phyloP scores from a whole-genome alignment of 2,113 vertebrate species.

The Pao palembangensis region DNA sequence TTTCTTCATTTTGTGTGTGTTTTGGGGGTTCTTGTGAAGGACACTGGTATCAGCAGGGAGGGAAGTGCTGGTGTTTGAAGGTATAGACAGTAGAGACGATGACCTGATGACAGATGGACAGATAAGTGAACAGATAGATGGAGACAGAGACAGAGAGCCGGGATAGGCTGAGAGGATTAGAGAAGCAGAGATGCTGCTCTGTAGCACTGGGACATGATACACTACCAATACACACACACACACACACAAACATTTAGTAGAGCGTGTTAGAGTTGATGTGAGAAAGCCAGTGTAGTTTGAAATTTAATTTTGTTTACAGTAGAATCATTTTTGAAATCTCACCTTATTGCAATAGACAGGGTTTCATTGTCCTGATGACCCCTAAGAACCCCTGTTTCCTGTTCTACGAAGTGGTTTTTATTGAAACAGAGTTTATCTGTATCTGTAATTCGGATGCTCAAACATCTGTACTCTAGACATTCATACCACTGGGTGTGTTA shows the following conservation, averaged over 20 bases:
- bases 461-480: too few species aligned
- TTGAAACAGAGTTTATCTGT: too few species aligned
- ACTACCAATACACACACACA: constrained; percentile 39
- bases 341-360: too few species aligned
- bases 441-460: too few species aligned
- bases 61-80: constrained; percentile 16
- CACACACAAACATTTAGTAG: constrained; percentile 3
- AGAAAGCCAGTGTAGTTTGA: not conserved
- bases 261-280: constrained; percentile 7
- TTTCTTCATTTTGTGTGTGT: not conserved
- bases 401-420: too few species aligned
- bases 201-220: constrained; percentile 55
- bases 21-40: constrained; percentile 34
- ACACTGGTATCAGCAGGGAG: constrained; percentile 24
- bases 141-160: constrained; percentile 37
- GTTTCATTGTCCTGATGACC: not conserved
- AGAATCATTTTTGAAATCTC: not conserved
- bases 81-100: constrained; percentile 44
- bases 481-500: too few species aligned
- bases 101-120: constrained; percentile 65
- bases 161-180: constrained; percentile 57
- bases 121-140: constrained; percentile 57
- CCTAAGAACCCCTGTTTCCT: too few species aligned
- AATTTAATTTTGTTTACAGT: too few species aligned
- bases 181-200: constrained; percentile 56